These are phyloP conservation scores for Drosophila equinoxialis DNA, from an alignment of 1,140 invertebrate genomes.

Conservation along the genomic window DNA sequence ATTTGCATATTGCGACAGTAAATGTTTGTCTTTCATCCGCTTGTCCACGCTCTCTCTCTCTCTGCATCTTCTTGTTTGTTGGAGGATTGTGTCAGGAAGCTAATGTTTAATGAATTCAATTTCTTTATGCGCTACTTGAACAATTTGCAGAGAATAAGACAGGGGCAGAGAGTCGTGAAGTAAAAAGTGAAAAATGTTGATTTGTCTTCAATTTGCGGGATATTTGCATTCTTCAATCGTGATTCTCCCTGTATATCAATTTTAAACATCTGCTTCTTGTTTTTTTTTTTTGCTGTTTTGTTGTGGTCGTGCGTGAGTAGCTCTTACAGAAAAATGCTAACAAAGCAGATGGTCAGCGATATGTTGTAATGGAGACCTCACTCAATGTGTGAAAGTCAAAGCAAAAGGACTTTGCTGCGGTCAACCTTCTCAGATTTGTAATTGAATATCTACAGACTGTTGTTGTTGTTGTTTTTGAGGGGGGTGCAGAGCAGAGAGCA, in stretches of 20 bases:
- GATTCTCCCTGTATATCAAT: constrained; percentile 27
- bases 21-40: constrained; percentile 58
- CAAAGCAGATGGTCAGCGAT: constrained; percentile 7
- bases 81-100: constrained; percentile 74
- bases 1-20: constrained; percentile 79
- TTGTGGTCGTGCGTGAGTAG: constrained; percentile 32
- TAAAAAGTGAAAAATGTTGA: constrained; percentile 40
- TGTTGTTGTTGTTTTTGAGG: too few relatives aligned
- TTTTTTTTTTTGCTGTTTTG: too few relatives aligned
- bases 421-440: constrained; percentile 49
- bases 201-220: constrained; percentile 20
- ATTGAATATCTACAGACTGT: constrained; percentile 55
- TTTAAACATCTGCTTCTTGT: too few relatives aligned
- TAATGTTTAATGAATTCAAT: constrained; percentile 82
- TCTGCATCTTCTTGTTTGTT: not conserved
- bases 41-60: not conserved
- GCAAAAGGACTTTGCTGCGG: constrained; percentile 27
- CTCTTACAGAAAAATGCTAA: constrained; percentile 21
- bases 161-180: not conserved
- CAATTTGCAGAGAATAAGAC: not conserved
- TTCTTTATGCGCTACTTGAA: constrained; percentile 77
- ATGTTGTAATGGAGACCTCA: constrained; percentile 42
- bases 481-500: not conserved
- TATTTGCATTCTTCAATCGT: constrained; percentile 13
- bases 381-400: constrained; percentile 38